Evolutionary conservation across 2,888 invertebrate species (phyloP).

Genomic region (Athalia cordata): DNA sequence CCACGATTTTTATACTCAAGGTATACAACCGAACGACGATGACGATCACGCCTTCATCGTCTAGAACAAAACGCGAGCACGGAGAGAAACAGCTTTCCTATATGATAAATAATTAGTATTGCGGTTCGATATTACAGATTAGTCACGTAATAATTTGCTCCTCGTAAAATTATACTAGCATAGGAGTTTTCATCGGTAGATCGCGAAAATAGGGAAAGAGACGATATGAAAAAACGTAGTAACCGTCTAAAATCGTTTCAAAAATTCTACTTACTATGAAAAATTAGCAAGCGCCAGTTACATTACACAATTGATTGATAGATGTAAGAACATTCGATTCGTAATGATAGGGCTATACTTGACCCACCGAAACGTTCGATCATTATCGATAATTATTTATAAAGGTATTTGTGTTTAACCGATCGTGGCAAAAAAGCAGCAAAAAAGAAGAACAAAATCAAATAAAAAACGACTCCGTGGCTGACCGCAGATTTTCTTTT

Average conservation of each 20-base stretch:
- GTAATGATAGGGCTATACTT: too few relatives aligned
- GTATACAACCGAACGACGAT: slow-evolving; percentile 28
- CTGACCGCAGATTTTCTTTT: too few relatives aligned
- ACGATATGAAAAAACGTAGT: not conserved
- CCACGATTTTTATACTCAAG: slow-evolving; percentile 20
- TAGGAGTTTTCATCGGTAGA: slow-evolving; percentile 21
- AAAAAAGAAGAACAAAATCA: too few relatives aligned
- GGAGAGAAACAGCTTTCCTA: not conserved
- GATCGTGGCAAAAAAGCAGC: too few relatives aligned
- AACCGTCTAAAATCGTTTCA: not conserved
- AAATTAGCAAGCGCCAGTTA: slow-evolving; percentile 20
- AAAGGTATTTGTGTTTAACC: too few relatives aligned
- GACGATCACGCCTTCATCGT: not conserved
- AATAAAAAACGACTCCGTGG: too few relatives aligned
- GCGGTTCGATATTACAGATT: slow-evolving; percentile 14
- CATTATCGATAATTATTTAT: too few relatives aligned
- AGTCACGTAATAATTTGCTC: too few relatives aligned
- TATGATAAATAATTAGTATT: slow-evolving; percentile 38
- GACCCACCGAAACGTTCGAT: too few relatives aligned
- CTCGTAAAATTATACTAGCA: not conserved
- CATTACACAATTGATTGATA: not conserved
- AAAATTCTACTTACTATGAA: slow-evolving; percentile 9
- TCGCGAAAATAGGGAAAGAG: too few relatives aligned
- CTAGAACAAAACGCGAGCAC: too few relatives aligned
- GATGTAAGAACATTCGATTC: not conserved